Evolutionary conservation across 2,113 vertebrate species (phyloP), one percentile per base, ranked within the genome.

Genomic region (Melanotaenia duboulayi): DNA sequence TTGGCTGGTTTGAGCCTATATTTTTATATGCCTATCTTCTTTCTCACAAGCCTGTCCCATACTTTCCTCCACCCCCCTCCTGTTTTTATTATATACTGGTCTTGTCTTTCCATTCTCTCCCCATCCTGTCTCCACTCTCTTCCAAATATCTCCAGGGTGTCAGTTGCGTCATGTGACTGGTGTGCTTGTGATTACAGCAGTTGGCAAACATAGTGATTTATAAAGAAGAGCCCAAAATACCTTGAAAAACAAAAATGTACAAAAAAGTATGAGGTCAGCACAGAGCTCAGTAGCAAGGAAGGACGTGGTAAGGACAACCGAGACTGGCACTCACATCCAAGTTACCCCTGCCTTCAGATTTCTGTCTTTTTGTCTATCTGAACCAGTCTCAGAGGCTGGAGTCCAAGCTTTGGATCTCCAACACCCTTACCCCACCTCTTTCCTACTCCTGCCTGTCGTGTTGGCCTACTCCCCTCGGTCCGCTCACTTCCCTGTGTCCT

Each of bases 101-200:
- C 75, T 69, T 80, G 75, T 86, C 65, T 86, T 70, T 19, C 0
- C 11, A 0, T 25, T 58, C 67, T 83, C 64, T 84, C 72, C 59
- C 69, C 72, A 71, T 80, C 59, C 77, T 44, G 55, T 66, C 55
- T 75, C 16, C 80, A 74, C 78, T 69, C 61, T 72, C 86, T 83
- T 89, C 90, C 88, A 89, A 88, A 92, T 91, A 83, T 89, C 91
- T 92, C 79, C 88, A 63, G 88, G 89, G 85, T 66, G 71, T 85
- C 81, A 14, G 81, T 92, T 91, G 89, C 87, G 9, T 92, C 88
- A 91, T 88, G 87, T 90, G 86, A 91, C 86, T 87, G 84, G 77
- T 88, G 83, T 19, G 81, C 79, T 73, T 90, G 87, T 69, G 87
- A 91, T 91, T 87, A 85, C 83, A 85, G 85, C 64, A 68, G 71